These are phyloP conservation scores for Scaptomyza hsui DNA, from an alignment of 1,140 invertebrate species.

Conservation along the genomic window DNA sequence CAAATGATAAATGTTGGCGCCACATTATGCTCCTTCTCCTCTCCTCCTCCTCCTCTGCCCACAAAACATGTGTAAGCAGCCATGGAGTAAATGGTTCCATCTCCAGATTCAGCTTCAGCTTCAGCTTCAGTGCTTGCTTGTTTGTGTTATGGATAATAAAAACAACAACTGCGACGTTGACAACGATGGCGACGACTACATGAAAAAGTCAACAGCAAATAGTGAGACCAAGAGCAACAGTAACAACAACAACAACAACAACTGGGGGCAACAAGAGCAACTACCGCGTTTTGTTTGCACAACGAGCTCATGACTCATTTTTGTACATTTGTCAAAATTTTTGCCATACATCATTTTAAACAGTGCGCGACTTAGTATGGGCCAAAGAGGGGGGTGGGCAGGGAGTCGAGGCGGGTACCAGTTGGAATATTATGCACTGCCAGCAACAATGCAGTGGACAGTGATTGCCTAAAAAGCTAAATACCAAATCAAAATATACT, in stretches of 20 bases:
- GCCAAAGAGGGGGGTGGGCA: constrained; percentile 11
- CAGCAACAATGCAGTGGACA: constrained; percentile 22
- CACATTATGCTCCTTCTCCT: constrained; percentile 9
- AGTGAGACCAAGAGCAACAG: constrained; percentile 49
- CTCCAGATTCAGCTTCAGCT: constrained; percentile 51
- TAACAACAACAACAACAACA: constrained; percentile 30
- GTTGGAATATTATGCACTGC: constrained; percentile 37
- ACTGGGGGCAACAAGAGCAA: constrained; percentile 29
- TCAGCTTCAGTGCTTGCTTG: constrained; percentile 32
- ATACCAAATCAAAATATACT: no score
- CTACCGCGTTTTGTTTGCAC: constrained; percentile 67
- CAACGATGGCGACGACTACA: constrained; percentile 53
- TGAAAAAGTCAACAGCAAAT: constrained; percentile 79
- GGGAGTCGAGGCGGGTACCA: constrained; percentile 22
- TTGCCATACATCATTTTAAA: constrained; percentile 82
- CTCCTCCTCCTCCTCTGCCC: not conserved
- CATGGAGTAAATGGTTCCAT: constrained; percentile 49
- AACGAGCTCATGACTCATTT: constrained; percentile 82
- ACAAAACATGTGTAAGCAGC: constrained; percentile 69
- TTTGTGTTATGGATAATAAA: constrained; percentile 68
- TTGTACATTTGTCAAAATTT: constrained; percentile 83
- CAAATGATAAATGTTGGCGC: constrained; percentile 60
- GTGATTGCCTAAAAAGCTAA: not conserved
- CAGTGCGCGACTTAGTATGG: constrained; percentile 47
- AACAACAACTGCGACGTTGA: constrained; percentile 49